Base-by-base conservation (phyloP, 2,113 vertebrate genomes). In the Ceuthmochares aereus region DNA sequence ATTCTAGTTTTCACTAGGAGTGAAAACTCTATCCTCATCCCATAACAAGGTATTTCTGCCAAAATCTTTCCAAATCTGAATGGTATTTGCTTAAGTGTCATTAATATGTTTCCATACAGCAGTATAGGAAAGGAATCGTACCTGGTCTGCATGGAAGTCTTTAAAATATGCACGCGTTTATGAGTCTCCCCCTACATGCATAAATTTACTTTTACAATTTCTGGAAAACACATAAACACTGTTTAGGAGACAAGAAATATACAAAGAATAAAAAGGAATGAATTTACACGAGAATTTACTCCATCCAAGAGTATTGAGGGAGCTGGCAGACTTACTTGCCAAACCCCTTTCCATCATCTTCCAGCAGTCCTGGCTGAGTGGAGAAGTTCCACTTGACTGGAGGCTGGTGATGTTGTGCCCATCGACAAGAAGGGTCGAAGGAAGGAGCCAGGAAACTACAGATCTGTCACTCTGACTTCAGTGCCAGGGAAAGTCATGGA, bases 141-240 rank as follows among this genome's bases (percentile, higher is more conserved):
- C 77, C 79, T 90, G 76, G 54, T 80, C 79, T 84, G 79, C 75
- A 42, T 13, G 52, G 36, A 83, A 93, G 66, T 54, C 87, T 93
- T 92, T 88, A 93, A 96, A 91, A 96, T 91, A 94, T 90, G 90
- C 92, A 89, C 87, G 90, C 96, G 96, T 96, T 94, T 96, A 96
- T 94, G 82, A 86, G 84, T 34, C 78, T 90, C 18, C 0, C 89
- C 79, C 94, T 96, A 96, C 89, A 95, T 78, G 82, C 82, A 94
- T 82, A 94, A 81, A 89, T 86, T 54, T 91, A 95, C 92, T 92
- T 72, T 80, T 73, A 80, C 73, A 58, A 75, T 95, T 97, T 97
- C 97, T 95, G 84, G 56, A 94, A 96, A 94, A 95, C 22, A 55
- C 68, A 96, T 88, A 94, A 96, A 96, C 72, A 68, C 68, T 52